Evolutionary conservation across 2,113 vertebrate species (phyloP).

Genomic region (Hylia prasina): DNA sequence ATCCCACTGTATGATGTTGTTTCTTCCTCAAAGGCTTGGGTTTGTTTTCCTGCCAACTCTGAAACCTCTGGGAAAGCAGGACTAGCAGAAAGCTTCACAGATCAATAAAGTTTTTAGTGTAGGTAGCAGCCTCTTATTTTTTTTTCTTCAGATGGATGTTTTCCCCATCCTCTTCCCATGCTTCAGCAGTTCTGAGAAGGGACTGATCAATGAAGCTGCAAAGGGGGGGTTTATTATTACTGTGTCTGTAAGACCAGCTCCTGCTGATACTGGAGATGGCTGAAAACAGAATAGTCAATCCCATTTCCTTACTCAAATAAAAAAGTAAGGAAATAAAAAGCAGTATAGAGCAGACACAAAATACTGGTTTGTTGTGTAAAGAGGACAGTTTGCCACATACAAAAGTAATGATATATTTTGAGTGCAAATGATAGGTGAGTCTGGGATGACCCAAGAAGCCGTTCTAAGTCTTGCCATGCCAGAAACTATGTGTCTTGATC

Average conservation of each 20-base stretch:
- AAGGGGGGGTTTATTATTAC: background rate
- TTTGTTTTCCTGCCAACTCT: background rate
- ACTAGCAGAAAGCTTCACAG: background rate
- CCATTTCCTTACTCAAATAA: background rate
- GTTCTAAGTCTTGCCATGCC: background rate
- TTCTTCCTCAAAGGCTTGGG: background rate
- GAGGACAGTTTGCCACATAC: background rate
- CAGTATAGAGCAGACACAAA: background rate
- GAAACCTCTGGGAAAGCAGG: background rate
- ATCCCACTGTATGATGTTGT: fast-evolving
- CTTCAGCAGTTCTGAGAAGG: background rate
- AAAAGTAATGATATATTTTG: background rate
- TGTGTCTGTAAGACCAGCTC: background rate
- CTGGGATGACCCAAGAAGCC: background rate
- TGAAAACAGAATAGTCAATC: background rate
- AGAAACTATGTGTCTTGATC: background rate
- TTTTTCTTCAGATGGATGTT: background rate
- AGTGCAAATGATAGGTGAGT: background rate
- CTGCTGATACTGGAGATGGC: background rate
- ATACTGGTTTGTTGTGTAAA: background rate
- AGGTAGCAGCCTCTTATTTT: background rate
- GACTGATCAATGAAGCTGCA: background rate
- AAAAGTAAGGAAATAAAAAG: background rate
- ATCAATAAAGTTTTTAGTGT: background rate
- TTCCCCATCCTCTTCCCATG: background rate